Conservation (phyloP, 2,888 invertebrate genomes). For the Drosophila phalerata region DNA sequence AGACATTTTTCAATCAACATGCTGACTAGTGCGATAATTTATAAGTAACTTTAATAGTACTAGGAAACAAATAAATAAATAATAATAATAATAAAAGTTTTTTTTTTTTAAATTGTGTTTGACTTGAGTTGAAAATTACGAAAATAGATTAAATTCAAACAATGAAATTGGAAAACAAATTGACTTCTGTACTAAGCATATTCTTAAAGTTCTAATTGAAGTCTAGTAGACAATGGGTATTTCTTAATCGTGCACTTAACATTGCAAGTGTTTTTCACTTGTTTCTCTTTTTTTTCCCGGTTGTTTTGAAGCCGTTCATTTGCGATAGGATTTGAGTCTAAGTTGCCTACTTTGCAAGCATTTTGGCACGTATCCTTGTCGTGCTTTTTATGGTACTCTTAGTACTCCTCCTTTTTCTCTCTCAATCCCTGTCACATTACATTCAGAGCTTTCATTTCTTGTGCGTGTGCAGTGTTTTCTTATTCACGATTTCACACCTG, state of each 20-base stretch:
- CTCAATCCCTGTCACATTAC: not conserved
- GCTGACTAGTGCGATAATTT: no score
- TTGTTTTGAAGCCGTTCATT: conserved; percentile 36
- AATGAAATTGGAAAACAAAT: no score
- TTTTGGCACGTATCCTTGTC: conserved; percentile 52
- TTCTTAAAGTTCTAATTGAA: not conserved
- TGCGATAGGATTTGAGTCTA: conserved; percentile 54
- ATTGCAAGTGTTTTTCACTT: conserved; percentile 1
- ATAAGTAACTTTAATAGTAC: no score
- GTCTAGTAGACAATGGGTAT: not conserved
- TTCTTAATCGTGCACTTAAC: not conserved
- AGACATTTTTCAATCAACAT: no score
- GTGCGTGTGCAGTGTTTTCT: conserved; percentile 14
- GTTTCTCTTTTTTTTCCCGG: conserved; percentile 5
- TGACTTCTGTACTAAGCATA: not conserved
- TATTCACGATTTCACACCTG: conserved; percentile 63
- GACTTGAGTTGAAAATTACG: no score
- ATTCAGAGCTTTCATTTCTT: conserved; percentile 2
- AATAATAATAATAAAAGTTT: no score
- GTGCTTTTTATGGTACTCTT: conserved; percentile 23
- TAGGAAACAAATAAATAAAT: no score
- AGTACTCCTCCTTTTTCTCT: not conserved
- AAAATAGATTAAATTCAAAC: no score
- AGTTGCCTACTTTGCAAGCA: conserved; percentile 58
- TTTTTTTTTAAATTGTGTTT: no score